Base-by-base conservation (phyloP, 2,797 vertebrate genomes). In the Mus spretus region DNA sequence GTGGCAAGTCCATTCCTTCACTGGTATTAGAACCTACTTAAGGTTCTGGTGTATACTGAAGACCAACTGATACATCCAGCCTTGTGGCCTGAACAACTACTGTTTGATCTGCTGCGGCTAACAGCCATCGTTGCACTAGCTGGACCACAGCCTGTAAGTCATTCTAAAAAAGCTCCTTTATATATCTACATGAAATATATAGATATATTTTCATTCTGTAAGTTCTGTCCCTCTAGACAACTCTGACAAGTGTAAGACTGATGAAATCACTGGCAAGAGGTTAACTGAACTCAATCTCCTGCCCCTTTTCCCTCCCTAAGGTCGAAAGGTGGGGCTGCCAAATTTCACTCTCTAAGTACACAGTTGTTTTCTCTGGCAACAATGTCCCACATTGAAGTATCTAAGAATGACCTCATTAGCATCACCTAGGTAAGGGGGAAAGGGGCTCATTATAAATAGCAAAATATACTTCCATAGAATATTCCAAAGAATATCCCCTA, bases 401-500 rank as follows among this genome's bases (percentile, higher is more conserved):
- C 80, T 90, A 67, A 75, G 57, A 89, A 34, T 75, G 37, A 40
- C 17, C 47, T 82, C 47, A 59, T 87, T 90, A 92, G 24, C 26
- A 65, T 19, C n/a, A 90, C 59, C 67, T 86, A 28, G 24, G 34
- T 44, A 50, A n/a, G 34, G 47, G 9, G 53, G 14, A 50, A 84
- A 89, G 57, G 19, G 72, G 26, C 34, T 67, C 17, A 4, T 55
- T 67, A 86, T 37, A 31, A 94, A 82, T 20, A 90, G n/a, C 40
- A 44, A 84, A 75, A 85, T 50, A 91, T 19, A 89, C 12, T 61
- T 70, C 40, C 28, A 63, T 55, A 72, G 8, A 75, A 82, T 74
- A 79, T 57, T 44, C 74, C 81, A 90, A 65, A 78, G 50, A 50
- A 5, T 47, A 65, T 17, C 26, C 98, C 99, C 99, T 86, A 99